Evolutionary conservation across 2,797 vertebrate genomes (phyloP), one percentile per base, ranked within the genome.

Genomic region (Australoheros facetus): DNA sequence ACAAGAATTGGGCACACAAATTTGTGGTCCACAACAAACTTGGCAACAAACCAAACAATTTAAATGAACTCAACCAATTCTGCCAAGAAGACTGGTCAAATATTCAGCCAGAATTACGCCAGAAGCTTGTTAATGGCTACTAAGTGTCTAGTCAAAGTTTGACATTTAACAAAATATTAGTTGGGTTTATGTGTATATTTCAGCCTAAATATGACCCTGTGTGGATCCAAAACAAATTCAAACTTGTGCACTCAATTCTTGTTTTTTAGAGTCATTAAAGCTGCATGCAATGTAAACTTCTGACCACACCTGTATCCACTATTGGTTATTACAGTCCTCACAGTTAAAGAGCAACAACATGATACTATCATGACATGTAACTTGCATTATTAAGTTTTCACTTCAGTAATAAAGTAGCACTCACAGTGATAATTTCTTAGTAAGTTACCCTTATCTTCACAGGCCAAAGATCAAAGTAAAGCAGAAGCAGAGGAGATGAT

Each of bases 391-490:
- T 4, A 19, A 3, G 10, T 48, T 32, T 75, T 19, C 6, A 11
- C 11, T 73, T 76, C 17, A 3, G 9, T 48, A 19, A 10, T 66
- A 30, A 66, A 48, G 5, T 19, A 30, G 42, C 5, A 6, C 5
- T 45, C 5, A 5, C 12, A 45, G 62, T 66, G 23, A 53, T 57
- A 11, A 56, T 39, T 51, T 60, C 21, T 81, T 7, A 48, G 37
- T 57, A 2, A 59, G 16, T 72, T 42, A 56, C 3, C 5, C 59
- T 1, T 73, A 4, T 90, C 78, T 93, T 80, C 85, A 78, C 94
- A 99, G 98, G 96, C 97, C 73, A 99, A 98, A 95, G 98, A 99
- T 83, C 97, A 98, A 93, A 96, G 98, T 1, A 99, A 98, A 93
- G 95, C 95, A 59, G 98, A 99, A 81, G 95, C 96, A 60, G 97